phyloP scores from a whole-genome alignment of 2,888 invertebrate species.

The Ophioninae sp. region DNA sequence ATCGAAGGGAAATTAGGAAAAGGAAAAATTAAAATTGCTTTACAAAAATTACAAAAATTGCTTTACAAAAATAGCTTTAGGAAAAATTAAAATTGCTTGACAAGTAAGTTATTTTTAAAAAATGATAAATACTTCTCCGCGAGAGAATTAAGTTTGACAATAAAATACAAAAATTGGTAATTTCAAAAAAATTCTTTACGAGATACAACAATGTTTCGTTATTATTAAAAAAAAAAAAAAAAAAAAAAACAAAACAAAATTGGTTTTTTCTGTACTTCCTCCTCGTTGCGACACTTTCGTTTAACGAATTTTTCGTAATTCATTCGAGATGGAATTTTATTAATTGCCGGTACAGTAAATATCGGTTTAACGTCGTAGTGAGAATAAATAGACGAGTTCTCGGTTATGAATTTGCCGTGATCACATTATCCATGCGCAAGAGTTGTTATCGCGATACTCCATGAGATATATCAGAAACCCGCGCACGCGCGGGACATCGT shows the following conservation, averaged over 20 bases:
- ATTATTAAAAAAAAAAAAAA: too few species aligned
- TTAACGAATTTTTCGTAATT: neutral
- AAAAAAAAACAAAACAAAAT: too few species aligned
- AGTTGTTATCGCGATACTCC: conserved; percentile 34
- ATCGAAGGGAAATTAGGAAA: too few species aligned
- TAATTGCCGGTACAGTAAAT: conserved; percentile 8
- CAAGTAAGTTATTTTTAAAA: too few species aligned
- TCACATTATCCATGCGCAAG: conserved; percentile 34
- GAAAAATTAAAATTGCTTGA: too few species aligned
- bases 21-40: too few species aligned
- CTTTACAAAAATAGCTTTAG: too few species aligned
- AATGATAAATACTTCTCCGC: neutral
- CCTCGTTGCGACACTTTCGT: neutral
- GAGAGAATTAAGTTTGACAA: too few species aligned
- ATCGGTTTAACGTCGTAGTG: conserved; percentile 21
- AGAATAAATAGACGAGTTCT: conserved; percentile 26
- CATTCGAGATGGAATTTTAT: neutral
- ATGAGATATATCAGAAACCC: conserved; percentile 42
- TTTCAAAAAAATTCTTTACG: too few species aligned
- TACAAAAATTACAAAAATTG: too few species aligned
- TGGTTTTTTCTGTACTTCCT: neutral
- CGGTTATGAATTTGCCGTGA: conserved; percentile 45
- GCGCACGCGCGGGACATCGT: conserved; percentile 17
- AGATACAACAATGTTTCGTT: too few species aligned
- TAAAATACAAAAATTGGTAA: too few species aligned